These are phyloP conservation scores for Danio tinwini DNA, from an alignment of 2,797 vertebrate genomes.

Conservation along the genomic window DNA sequence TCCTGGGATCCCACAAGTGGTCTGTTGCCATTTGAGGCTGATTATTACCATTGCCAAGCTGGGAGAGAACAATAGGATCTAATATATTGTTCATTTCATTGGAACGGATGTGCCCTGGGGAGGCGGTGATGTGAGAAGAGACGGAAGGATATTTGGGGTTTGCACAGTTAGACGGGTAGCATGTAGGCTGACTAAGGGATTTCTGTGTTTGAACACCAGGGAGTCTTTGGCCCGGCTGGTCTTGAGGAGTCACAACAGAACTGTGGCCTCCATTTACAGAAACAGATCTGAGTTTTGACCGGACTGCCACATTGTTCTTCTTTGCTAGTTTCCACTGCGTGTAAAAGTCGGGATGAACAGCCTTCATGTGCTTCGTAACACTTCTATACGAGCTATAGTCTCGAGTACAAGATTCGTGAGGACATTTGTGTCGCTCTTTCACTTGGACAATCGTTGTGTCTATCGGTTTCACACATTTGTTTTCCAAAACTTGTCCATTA, in stretches of 20 bases:
- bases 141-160: conserved; percentile 72
- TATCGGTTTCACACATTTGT: conserved; percentile 37
- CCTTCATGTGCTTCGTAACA: conserved; percentile 96
- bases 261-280: conserved; percentile 72
- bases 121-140: conserved; percentile 76
- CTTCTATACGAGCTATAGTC: conserved; percentile 91
- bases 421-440: conserved; percentile 86
- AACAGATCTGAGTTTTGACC: conserved; percentile 61
- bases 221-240: conserved; percentile 63
- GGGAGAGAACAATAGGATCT: conserved; percentile 90
- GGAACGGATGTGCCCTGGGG: conserved; percentile 81
- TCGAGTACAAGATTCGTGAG: conserved; percentile 87
- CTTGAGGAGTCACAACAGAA: conserved; percentile 71
- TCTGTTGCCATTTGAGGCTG: conserved; percentile 75
- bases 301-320: conserved; percentile 82
- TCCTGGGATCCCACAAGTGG: conserved; percentile 74
- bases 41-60: conserved; percentile 81
- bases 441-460: conserved; percentile 45
- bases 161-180: conserved; percentile 71
- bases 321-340: conserved; percentile 87
- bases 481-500: conserved; percentile 60
- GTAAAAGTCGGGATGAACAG: conserved; percentile 90
- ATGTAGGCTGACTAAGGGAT: conserved; percentile 75
- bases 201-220: conserved; percentile 76
- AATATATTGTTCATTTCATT: conserved; percentile 86